Percentiles rank a stretch among this genome's conserved stretches.
These are phyloP conservation scores for Diloba caeruleocephala DNA, from an alignment of 2,888 invertebrate genomes.

Conservation along the genomic window DNA sequence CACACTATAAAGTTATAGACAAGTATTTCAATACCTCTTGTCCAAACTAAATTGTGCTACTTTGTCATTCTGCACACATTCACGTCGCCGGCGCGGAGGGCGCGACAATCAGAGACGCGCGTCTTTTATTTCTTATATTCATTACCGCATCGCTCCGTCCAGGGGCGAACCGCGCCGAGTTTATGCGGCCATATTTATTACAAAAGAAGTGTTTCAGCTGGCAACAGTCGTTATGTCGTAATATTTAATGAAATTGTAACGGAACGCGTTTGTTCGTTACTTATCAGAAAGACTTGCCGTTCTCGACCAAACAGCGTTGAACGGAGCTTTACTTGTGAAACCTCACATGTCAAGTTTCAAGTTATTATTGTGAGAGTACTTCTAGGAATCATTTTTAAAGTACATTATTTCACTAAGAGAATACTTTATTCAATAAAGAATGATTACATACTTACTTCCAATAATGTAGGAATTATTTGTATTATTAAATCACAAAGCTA, in stretches of 20 bases:
- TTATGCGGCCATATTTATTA: conserved; percentile 5
- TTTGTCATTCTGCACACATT: conserved; percentile 20
- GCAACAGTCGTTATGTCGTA: conserved; percentile 13
- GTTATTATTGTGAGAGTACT: too few relatives aligned
- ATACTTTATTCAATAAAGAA: too few relatives aligned
- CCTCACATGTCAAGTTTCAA: too few relatives aligned
- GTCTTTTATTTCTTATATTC: conserved; percentile 39
- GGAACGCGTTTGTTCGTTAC: conserved; percentile 11
- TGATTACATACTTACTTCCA: too few relatives aligned
- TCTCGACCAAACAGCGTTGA: not conserved
- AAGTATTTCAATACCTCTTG: conserved; percentile 3
- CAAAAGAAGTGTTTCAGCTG: conserved; percentile 13
- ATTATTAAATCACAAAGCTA: too few relatives aligned
- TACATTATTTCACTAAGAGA: too few relatives aligned
- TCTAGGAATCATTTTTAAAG: too few relatives aligned
- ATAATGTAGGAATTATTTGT: too few relatives aligned
- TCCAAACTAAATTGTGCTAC: conserved; percentile 20
- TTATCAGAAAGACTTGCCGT: conserved; percentile 10
- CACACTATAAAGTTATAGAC: not conserved
- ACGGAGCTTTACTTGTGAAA: too few relatives aligned
- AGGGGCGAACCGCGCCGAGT: not conserved
- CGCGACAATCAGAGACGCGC: conserved; percentile 26
- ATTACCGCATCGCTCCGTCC: conserved; percentile 10
- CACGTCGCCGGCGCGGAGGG: not conserved
- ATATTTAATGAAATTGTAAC: conserved; percentile 25